phyloP scores from a whole-genome alignment of 30 jellyfish, hydroid and myxozoan species.

The Chrysaora quinquecirrha region DNA sequence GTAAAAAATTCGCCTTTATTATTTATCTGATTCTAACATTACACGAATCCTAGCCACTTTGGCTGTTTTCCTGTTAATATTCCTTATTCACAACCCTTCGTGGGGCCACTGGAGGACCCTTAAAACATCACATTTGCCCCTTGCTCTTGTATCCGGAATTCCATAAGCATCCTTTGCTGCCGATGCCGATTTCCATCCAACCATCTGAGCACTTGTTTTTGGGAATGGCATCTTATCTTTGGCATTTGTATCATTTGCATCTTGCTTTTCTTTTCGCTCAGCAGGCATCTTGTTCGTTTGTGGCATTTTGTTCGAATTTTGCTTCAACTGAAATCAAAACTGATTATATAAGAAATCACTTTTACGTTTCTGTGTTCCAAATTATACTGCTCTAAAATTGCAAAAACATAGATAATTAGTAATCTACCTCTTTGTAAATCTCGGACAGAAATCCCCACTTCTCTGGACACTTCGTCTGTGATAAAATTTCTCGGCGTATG shows the following conservation, averaged over 20 bases:
- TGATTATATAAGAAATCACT: neutral
- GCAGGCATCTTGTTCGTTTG: neutral
- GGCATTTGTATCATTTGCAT: neutral
- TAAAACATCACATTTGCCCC: slow-evolving; percentile 84
- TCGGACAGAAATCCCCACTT: slow-evolving; percentile 94
- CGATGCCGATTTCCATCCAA: slow-evolving; percentile 90
- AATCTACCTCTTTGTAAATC: slow-evolving; percentile 78
- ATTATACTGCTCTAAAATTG: too few species aligned
- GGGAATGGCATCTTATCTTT: slow-evolving; percentile 67
- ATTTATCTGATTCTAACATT: neutral
- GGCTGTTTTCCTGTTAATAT: neutral
- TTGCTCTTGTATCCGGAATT: slow-evolving; percentile 83
- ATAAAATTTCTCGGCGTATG: slow-evolving; percentile 66
- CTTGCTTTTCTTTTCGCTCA: neutral
- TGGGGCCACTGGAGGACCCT: slow-evolving; percentile 91
- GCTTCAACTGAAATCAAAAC: neutral
- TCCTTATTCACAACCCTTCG: slow-evolving; percentile 56
- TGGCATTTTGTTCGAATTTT: neutral
- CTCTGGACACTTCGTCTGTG: slow-evolving; percentile 89
- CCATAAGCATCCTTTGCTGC: slow-evolving; percentile 69
- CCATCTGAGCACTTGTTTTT: slow-evolving; percentile 80
- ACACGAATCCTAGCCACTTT: neutral
- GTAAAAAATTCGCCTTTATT: neutral
- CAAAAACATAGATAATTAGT: neutral
- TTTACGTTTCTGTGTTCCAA: too few species aligned